These are phyloP conservation scores for Eristalis tenax DNA, from an alignment of 2,888 invertebrate genomes.

Conservation along the genomic window DNA sequence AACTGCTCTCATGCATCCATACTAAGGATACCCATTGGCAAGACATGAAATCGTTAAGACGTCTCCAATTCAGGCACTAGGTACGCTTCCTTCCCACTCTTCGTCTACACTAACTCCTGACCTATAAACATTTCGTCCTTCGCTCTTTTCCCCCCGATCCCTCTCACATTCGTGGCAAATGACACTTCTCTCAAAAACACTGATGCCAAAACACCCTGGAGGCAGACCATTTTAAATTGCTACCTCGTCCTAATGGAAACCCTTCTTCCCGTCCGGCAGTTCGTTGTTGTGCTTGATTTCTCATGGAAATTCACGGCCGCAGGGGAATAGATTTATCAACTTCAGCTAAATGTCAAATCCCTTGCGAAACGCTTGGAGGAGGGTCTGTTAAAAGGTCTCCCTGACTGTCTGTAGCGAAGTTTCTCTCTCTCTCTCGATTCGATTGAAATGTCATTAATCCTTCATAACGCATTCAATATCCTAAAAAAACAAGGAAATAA, in stretches of 20 bases:
- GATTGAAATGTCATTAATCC: slow-evolving; percentile 17
- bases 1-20: too few relatives aligned
- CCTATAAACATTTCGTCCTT: too few relatives aligned
- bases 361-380: not conserved
- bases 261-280: not conserved
- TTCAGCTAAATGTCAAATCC: not conserved
- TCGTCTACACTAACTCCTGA: too few relatives aligned
- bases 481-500: not conserved
- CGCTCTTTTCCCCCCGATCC: too few relatives aligned
- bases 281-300: not conserved
- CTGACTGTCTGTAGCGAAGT: not conserved
- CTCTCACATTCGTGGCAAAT: too few relatives aligned
- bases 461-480: slow-evolving; percentile 14
- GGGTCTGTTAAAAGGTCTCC: too few relatives aligned
- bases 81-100: too few relatives aligned
- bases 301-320: not conserved
- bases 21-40: too few relatives aligned
- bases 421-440: not conserved
- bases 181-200: not conserved
- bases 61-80: too few relatives aligned
- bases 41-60: too few relatives aligned
- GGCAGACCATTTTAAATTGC: not conserved
- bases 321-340: not conserved
- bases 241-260: not conserved
- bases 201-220: not conserved